Conservation (phyloP, 2,888 invertebrate species). For the Patella pellucida region DNA sequence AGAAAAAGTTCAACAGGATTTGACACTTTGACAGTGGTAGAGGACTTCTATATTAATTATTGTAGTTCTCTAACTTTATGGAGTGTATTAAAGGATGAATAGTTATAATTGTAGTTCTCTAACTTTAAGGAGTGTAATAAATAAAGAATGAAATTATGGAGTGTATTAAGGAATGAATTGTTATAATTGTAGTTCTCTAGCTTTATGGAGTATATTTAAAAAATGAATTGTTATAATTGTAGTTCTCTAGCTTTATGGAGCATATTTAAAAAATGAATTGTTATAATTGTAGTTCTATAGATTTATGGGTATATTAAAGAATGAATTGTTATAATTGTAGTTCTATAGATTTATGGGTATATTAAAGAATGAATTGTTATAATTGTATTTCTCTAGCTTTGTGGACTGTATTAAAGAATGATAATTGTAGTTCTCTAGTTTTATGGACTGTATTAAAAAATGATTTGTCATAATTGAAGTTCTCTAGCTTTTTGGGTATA, state of each 20-base stretch:
- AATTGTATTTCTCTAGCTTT: no score
- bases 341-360: no score
- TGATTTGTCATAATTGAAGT: constrained; percentile 58
- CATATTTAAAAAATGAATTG: not conserved
- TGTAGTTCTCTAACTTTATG: not conserved
- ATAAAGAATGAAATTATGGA: no score
- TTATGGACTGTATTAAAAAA: not conserved
- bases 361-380: not conserved
- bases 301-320: no score
- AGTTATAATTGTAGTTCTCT: no score
- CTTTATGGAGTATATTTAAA: no score
- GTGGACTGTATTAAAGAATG: no score
- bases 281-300: constrained; percentile 66
- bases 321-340: no score
- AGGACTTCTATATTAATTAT: not conserved
- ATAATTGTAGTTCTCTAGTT: not conserved
- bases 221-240: no score
- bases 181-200: no score
- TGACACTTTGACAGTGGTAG: not conserved
- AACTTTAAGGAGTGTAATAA: no score
- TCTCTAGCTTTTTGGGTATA: constrained; percentile 71
- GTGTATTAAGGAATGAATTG: not conserved
- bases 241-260: not conserved
- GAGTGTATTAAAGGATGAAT: no score
- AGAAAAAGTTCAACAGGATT: not conserved